Evolutionary conservation across 2,888 invertebrate species (phyloP).

Genomic region (Tromatobia lineatoria): DNA sequence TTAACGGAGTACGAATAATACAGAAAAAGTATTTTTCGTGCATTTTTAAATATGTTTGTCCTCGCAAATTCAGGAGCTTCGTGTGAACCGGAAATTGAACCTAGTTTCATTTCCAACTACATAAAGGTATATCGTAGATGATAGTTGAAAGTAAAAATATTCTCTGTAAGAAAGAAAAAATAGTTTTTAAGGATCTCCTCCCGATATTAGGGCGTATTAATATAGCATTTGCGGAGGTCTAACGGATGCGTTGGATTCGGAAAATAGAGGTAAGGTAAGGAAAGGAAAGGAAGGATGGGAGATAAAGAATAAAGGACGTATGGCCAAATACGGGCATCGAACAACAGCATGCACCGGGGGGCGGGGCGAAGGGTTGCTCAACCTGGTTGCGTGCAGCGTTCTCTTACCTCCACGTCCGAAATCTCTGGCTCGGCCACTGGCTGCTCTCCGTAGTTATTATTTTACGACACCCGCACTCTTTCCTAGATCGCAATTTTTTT

Average conservation of each 20-base stretch:
- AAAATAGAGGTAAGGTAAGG: no score
- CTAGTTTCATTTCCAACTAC: background rate
- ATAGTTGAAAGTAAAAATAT: background rate
- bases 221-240: background rate
- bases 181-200: background rate
- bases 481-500: constrained; percentile 1
- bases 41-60: no score
- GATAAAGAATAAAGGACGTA: constrained; percentile 32
- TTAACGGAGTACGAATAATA: no score
- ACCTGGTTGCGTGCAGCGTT: constrained; percentile 35
- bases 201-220: background rate
- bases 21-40: no score
- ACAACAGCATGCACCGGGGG: constrained; percentile 56
- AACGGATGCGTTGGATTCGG: constrained; percentile 1
- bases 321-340: constrained; percentile 64
- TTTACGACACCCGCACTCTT: constrained; percentile 28
- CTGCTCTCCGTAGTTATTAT: constrained; percentile 8
- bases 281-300: background rate
- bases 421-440: constrained; percentile 29
- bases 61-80: no score
- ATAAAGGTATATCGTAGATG: background rate
- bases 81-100: no score
- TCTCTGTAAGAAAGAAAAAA: background rate
- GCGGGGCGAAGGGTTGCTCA: constrained; percentile 44
- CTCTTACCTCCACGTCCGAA: constrained; percentile 54